Conservation (phyloP, 2,888 invertebrate species). For the Abscondita cerata region DNA sequence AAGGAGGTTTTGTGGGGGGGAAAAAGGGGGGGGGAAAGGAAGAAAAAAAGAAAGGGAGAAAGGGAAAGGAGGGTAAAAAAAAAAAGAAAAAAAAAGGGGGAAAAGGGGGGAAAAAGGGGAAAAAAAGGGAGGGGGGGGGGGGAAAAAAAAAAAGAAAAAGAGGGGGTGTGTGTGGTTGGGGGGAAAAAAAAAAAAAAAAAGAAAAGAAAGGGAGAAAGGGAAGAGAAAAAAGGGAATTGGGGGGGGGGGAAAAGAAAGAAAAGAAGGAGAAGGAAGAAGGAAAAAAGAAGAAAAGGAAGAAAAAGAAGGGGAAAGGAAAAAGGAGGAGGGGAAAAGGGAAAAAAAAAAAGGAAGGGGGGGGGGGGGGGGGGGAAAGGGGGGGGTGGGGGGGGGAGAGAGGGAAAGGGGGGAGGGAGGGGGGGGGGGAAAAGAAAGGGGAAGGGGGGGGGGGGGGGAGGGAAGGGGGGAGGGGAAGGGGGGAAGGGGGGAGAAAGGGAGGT, state of each 20-base stretch:
- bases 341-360: background rate
- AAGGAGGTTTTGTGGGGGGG: background rate
- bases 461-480: background rate
- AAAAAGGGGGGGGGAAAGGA: background rate
- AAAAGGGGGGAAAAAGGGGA: background rate
- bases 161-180: background rate
- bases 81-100: background rate
- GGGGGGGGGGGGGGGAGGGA: background rate
- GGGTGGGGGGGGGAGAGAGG: too few relatives aligned
- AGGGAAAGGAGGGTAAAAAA: background rate
- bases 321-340: background rate
- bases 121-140: background rate
- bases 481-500: background rate
- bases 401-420: background rate
- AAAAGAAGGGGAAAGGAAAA: background rate
- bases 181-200: background rate
- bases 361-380: background rate
- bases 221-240: background rate
- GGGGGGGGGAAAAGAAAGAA: background rate
- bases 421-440: background rate
- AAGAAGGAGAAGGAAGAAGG: background rate
- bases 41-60: background rate
- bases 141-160: background rate
- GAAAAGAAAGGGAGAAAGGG: background rate
- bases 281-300: background rate